Evolutionary conservation across 2,888 invertebrate genomes (phyloP).

Genomic region (Caenorhabditis sp.): DNA sequence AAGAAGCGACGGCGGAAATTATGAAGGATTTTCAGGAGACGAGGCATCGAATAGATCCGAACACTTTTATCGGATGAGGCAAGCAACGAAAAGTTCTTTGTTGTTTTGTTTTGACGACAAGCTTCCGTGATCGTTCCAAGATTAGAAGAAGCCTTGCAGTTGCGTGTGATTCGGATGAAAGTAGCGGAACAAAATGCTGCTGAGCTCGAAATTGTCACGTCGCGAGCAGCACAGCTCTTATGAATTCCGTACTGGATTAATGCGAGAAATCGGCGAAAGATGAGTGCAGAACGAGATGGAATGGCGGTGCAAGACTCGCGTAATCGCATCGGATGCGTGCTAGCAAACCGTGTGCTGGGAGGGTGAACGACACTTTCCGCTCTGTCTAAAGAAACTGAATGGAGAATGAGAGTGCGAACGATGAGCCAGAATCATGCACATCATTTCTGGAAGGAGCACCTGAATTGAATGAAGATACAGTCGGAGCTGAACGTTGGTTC

Average conservation of each 20-base stretch:
- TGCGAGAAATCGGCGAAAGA: constrained; percentile 46
- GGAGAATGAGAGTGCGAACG: too few species aligned
- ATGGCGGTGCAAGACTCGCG: constrained; percentile 2
- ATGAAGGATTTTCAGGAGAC: not conserved
- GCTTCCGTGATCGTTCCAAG: not conserved
- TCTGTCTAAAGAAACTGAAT: not conserved
- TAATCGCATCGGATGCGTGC: constrained; percentile 30
- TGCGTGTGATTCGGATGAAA: not conserved
- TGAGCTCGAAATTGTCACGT: constrained; percentile 9
- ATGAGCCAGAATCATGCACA: too few species aligned
- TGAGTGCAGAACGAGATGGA: constrained; percentile 5
- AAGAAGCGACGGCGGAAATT: not conserved
- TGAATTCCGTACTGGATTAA: constrained; percentile 28
- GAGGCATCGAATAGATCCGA: not conserved
- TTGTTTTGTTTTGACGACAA: not conserved
- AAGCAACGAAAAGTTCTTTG: not conserved
- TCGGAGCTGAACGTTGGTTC: too few species aligned
- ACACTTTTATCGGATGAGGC: not conserved
- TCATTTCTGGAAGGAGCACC: too few species aligned
- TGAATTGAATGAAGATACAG: too few species aligned
- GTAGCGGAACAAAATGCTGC: constrained; percentile 1
- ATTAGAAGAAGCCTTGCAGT: constrained; percentile 3
- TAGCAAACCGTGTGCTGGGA: not conserved
- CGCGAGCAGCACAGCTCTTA: not conserved
- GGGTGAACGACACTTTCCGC: not conserved